Conservation (phyloP, 2,113 vertebrate genomes). For the Tricholaema leucomelas region DNA sequence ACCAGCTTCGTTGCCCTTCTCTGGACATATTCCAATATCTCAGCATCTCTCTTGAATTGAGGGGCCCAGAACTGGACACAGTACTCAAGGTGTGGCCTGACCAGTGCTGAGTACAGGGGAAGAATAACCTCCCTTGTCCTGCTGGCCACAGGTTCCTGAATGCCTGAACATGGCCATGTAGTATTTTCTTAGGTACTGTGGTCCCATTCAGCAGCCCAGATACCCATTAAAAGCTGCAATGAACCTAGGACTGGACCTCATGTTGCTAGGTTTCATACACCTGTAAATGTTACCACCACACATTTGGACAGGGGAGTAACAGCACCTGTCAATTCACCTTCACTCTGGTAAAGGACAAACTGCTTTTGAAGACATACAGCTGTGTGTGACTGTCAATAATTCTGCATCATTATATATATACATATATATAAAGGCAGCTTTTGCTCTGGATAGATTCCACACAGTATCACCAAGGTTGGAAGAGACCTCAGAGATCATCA, state of each 20-base stretch:
- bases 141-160: too few relatives aligned
- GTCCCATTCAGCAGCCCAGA: background rate
- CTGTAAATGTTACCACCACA: background rate
- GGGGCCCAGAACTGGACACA: too few relatives aligned
- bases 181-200: background rate
- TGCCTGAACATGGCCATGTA: accelerated
- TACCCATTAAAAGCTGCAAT: background rate
- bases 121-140: too few relatives aligned
- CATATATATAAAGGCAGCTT: too few relatives aligned
- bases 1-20: too few relatives aligned
- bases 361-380: background rate
- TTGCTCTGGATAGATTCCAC: too few relatives aligned
- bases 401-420: background rate
- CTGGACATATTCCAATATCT: too few relatives aligned
- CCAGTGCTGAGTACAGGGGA: too few relatives aligned
- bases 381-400: background rate
- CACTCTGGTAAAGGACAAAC: background rate
- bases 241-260: background rate
- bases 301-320: background rate
- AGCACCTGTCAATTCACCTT: background rate
- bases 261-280: background rate
- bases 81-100: too few relatives aligned
- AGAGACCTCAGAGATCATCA: too few relatives aligned
- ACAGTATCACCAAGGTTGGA: too few relatives aligned
- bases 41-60: too few relatives aligned